A percentile compares a stretch with the other conserved stretches of the same genome.
These are phyloP conservation scores for Oscheius onirici DNA, from an alignment of 2,888 invertebrate genomes.

Conservation along the genomic window DNA sequence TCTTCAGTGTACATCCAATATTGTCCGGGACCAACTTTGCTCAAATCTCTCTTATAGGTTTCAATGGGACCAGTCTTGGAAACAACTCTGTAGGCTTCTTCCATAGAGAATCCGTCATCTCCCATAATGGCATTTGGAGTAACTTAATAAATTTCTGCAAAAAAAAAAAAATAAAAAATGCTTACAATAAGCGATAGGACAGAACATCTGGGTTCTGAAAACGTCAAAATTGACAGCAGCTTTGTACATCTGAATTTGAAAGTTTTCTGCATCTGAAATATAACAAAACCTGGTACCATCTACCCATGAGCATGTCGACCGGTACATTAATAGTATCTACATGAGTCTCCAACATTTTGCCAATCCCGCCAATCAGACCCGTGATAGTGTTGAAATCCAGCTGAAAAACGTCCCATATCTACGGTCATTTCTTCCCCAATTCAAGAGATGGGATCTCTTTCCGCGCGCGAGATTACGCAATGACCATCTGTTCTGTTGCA, in stretches of 20 bases:
- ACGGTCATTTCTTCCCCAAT: not conserved
- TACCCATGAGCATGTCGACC: constrained; percentile 68
- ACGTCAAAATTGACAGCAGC: constrained; percentile 72
- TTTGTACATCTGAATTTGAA: constrained; percentile 66
- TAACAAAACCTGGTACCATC: constrained; percentile 66
- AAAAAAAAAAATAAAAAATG: constrained; percentile 17
- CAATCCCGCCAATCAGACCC: constrained; percentile 70
- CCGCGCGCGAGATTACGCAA: constrained; percentile 8
- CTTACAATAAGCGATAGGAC: constrained; percentile 71
- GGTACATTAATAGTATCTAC: constrained; percentile 70
- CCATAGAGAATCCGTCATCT: constrained; percentile 71
- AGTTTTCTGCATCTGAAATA: not conserved
- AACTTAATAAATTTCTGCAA: constrained; percentile 57
- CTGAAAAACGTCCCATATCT: constrained; percentile 46
- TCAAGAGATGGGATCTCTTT: constrained; percentile 1
- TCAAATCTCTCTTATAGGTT: constrained; percentile 71
- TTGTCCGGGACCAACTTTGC: constrained; percentile 70
- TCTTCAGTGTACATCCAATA: constrained; percentile 73
- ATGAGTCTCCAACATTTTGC: constrained; percentile 68
- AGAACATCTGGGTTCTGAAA: constrained; percentile 71
- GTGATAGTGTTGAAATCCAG: constrained; percentile 70
- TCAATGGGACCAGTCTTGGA: constrained; percentile 71
- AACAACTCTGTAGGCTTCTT: constrained; percentile 70
- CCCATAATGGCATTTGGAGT: constrained; percentile 71
- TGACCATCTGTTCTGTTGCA: not conserved